phyloP scores from a whole-genome alignment of 2,888 invertebrate species.

The Eutolmus rufibarbis region DNA sequence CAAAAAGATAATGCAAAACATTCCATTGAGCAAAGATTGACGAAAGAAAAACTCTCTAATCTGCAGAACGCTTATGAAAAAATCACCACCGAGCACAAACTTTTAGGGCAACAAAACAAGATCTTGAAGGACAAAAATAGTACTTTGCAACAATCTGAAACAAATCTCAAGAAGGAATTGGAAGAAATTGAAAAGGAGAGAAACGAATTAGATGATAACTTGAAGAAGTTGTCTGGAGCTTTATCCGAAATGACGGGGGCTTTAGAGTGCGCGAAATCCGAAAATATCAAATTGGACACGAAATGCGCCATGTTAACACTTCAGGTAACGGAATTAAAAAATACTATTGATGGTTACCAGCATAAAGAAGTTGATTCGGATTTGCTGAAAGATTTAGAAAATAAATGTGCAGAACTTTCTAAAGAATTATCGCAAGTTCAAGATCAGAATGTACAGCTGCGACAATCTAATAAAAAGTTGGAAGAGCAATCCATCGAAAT shows the following conservation, averaged over 20 bases:
- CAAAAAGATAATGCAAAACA: slow-evolving; percentile 49
- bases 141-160: background rate
- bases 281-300: slow-evolving; percentile 51
- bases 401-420: slow-evolving; percentile 46
- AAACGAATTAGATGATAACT: slow-evolving; percentile 24
- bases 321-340: slow-evolving; percentile 55
- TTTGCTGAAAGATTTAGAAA: slow-evolving; percentile 41
- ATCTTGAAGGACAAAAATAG: background rate
- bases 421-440: slow-evolving; percentile 46
- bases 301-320: slow-evolving; percentile 52
- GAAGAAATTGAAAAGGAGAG: slow-evolving; percentile 51
- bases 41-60: background rate
- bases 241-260: slow-evolving; percentile 50
- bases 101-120: background rate
- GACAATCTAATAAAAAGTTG: slow-evolving; percentile 48
- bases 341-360: slow-evolving; percentile 48
- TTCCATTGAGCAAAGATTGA: background rate
- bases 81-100: background rate
- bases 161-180: background rate
- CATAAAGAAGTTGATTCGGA: background rate
- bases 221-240: slow-evolving; percentile 14
- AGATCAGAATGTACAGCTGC: slow-evolving; percentile 44
- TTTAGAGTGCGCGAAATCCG: slow-evolving; percentile 43
- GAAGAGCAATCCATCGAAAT: slow-evolving; percentile 43
- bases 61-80: background rate